Evolutionary conservation across 2,113 vertebrate species (phyloP).

Genomic region (Notothenia rossii): DNA sequence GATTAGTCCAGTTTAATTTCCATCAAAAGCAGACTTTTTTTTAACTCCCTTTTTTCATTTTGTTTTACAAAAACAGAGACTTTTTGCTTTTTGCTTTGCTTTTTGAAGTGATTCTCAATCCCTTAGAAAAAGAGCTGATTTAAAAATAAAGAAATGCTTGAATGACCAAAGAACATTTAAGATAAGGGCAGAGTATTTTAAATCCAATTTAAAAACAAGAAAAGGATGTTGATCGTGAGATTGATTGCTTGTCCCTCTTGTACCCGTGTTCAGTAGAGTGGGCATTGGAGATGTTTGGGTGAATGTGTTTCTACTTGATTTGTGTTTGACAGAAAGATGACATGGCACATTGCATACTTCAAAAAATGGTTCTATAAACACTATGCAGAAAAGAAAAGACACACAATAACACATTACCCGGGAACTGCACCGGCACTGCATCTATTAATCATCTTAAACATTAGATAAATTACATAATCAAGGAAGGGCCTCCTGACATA

Average conservation of each 20-base stretch:
- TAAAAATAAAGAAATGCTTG: slow-evolving; percentile 22
- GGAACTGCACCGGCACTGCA: too few relatives aligned
- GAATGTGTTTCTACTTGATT: not conserved
- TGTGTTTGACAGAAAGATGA: slow-evolving; percentile 6
- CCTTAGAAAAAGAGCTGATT: slow-evolving; percentile 1
- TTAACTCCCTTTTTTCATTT: slow-evolving; percentile 20
- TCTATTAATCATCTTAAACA: too few relatives aligned
- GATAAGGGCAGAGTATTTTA: slow-evolving; percentile 22
- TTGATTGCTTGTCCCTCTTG: slow-evolving; percentile 14
- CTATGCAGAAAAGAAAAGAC: not conserved
- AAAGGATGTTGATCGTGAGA: slow-evolving; percentile 28
- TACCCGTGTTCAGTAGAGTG: slow-evolving; percentile 10
- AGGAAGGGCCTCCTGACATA: too few relatives aligned
- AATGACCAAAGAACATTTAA: slow-evolving; percentile 35
- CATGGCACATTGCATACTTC: slow-evolving; percentile 10
- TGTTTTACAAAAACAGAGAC: slow-evolving; percentile 14
- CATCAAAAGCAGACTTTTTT: slow-evolving; percentile 35
- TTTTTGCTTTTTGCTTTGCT: not conserved
- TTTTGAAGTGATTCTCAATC: slow-evolving; percentile 13
- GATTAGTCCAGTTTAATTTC: slow-evolving; percentile 28
- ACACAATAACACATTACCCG: too few relatives aligned
- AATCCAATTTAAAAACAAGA: slow-evolving; percentile 45
- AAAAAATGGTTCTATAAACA: slow-evolving; percentile 18
- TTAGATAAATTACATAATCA: too few relatives aligned
- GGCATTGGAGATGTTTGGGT: slow-evolving; percentile 3